Evolutionary conservation across 2,888 invertebrate genomes (phyloP).

Genomic region (Tetranychus truncatus): DNA sequence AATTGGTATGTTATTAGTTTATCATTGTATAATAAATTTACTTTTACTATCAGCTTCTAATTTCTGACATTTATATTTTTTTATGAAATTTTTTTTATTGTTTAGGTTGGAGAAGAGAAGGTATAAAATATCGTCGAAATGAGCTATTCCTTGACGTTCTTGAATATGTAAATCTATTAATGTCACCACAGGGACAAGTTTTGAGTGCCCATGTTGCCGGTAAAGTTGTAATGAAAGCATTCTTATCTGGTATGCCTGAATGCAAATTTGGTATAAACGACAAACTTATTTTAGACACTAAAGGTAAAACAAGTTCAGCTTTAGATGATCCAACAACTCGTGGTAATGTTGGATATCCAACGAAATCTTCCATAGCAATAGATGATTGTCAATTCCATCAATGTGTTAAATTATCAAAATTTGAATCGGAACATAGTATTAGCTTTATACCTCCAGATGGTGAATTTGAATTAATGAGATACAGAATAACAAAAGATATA

Average conservation of each 20-base stretch:
- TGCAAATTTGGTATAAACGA: conserved; percentile 99
- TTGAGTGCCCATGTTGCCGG: conserved; percentile 97
- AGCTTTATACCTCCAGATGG: conserved; percentile 99
- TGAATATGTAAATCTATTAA: conserved; percentile 93
- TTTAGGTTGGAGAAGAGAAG: conserved; percentile 81
- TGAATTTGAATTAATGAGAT: conserved; percentile 98
- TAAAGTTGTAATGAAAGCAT: conserved; percentile 98
- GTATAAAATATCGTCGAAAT: conserved; percentile 95
- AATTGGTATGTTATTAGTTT: conserved; percentile 21
- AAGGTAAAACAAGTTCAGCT: conserved; percentile 30
- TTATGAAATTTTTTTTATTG: no score
- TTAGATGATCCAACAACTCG: conserved; percentile 19
- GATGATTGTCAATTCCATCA: conserved; percentile 99
- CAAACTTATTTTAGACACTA: conserved; percentile 86
- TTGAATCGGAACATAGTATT: conserved; percentile 99
- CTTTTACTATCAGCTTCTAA: no score
- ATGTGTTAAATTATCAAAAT: conserved; percentile 97
- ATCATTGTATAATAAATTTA: no score
- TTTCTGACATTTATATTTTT: no score
- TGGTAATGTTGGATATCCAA: conserved; percentile 34
- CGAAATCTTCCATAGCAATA: conserved; percentile 79
- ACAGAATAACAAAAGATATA: conserved; percentile 98
- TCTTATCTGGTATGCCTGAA: conserved; percentile 98
- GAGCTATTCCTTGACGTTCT: conserved; percentile 95
- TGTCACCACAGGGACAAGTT: conserved; percentile 99